These are phyloP conservation scores for Haemorhous mexicanus DNA, from an alignment of 2,113 vertebrate genomes.

Conservation along the genomic window DNA sequence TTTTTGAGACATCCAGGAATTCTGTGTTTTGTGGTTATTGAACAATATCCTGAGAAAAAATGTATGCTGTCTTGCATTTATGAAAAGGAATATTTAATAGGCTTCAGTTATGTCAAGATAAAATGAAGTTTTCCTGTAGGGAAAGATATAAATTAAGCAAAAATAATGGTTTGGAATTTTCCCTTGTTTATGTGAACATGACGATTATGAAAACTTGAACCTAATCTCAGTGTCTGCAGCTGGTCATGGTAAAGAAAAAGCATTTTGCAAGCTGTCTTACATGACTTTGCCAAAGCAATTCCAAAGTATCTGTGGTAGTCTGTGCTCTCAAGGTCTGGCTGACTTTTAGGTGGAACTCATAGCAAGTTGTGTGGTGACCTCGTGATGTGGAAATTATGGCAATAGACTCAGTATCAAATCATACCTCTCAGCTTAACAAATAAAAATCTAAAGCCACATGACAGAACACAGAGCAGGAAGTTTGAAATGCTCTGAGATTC, in stretches of 20 bases:
- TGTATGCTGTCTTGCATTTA: background rate
- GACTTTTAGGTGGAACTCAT: background rate
- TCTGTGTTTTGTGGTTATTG: background rate
- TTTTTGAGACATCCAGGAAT: background rate
- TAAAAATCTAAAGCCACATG: background rate
- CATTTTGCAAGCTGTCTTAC: background rate
- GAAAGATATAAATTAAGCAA: background rate
- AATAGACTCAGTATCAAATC: background rate
- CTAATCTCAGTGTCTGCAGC: background rate
- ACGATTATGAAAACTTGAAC: background rate
- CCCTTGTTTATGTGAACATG: conserved; percentile 8
- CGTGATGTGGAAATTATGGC: background rate
- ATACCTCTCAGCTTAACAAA: background rate
- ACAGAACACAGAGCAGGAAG: background rate
- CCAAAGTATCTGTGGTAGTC: background rate
- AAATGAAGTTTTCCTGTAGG: conserved; percentile 13
- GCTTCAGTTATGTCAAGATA: background rate
- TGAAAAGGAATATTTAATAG: background rate
- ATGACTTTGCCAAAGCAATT: background rate
- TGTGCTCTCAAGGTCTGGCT: background rate
- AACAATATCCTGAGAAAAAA: background rate
- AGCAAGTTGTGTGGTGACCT: background rate
- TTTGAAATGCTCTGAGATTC: background rate
- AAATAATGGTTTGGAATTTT: conserved; percentile 29
- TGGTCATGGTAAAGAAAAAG: conserved; percentile 7